A percentile compares a stretch with the other conserved stretches of the same genome.
phyloP scores from a whole-genome alignment of 1,140 invertebrate genomes.

The Tigriopus japonicus region DNA sequence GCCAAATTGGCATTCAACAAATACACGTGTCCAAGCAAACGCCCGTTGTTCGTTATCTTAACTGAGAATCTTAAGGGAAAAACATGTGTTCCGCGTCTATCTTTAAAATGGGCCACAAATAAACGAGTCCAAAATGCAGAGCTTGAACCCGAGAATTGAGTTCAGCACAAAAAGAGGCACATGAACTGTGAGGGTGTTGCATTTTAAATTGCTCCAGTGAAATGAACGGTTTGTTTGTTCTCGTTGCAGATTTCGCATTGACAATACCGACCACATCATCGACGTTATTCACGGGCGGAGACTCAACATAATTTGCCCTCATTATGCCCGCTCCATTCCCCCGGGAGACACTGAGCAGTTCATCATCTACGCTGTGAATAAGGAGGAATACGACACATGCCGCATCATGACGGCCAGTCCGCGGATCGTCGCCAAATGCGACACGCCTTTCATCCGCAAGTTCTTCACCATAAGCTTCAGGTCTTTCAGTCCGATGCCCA shows the following conservation, averaged over 20 bases:
- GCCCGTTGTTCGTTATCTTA: no score
- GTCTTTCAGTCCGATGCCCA: slow-evolving; percentile 83
- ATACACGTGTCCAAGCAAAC: no score
- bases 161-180: no score
- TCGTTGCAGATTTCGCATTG: slow-evolving; percentile 67
- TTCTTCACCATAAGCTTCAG: slow-evolving; percentile 91
- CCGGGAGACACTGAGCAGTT: slow-evolving; percentile 31
- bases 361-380: slow-evolving; percentile 33
- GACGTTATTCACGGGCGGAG: slow-evolving; percentile 76
- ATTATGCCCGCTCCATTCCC: slow-evolving; percentile 45
- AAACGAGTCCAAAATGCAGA: no score
- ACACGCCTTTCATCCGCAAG: slow-evolving; percentile 81
- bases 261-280: slow-evolving; percentile 91
- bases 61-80: no score
- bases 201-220: no score
- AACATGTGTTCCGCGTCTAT: no score
- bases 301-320: slow-evolving; percentile 86
- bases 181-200: no score
- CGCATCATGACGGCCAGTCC: slow-evolving; percentile 82
- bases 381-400: slow-evolving; percentile 87
- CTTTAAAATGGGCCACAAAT: no score
- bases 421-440: slow-evolving; percentile 79
- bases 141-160: no score
- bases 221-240: no score
- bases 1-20: no score